These are phyloP conservation scores for Limnephilus auricula DNA, from an alignment of 2,888 invertebrate genomes.

Conservation along the genomic window DNA sequence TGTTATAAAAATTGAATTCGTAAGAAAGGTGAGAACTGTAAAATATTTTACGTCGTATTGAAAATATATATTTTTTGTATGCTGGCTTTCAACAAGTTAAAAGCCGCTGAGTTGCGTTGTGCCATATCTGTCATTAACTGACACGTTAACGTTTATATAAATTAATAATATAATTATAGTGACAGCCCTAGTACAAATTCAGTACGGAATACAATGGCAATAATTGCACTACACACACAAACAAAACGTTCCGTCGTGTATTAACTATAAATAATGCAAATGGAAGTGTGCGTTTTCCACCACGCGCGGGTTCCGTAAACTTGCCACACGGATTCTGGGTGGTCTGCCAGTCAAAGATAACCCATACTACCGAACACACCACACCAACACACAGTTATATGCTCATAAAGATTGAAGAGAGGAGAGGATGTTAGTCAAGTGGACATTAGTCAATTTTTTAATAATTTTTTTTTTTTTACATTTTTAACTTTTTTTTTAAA, in stretches of 20 bases:
- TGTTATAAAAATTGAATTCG: no score
- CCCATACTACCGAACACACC: not conserved
- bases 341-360: not conserved
- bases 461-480: no score
- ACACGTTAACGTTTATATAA: not conserved
- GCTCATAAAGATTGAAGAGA: not conserved
- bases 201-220: not conserved
- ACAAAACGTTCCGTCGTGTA: not conserved
- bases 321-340: slow-evolving; percentile 20
- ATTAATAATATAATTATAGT: not conserved
- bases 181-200: not conserved
- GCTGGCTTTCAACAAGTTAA: no score
- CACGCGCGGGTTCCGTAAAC: not conserved
- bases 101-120: no score
- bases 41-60: no score
- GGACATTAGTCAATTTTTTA: no score
- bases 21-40: no score
- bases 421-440: no score
- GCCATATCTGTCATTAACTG: no score
- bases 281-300: not conserved
- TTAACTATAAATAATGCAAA: not conserved
- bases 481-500: no score
- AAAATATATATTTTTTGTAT: no score
- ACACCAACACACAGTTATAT: not conserved
- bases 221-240: not conserved